Evolutionary conservation across 1,140 invertebrate genomes (phyloP), one percentile per base, ranked within the genome.

Genomic region (Magallana gigas): DNA sequence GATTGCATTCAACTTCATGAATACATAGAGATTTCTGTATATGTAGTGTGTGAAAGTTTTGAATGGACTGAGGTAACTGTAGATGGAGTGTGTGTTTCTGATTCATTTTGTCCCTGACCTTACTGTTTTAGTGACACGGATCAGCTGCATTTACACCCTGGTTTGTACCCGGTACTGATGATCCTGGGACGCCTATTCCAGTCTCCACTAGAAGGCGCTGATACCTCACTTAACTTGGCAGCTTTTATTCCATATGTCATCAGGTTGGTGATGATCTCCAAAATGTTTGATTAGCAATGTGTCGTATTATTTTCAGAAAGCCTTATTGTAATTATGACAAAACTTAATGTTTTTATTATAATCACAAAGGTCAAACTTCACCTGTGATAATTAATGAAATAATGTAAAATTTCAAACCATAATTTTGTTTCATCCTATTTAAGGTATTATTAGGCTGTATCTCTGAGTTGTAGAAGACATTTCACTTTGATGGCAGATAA

Each of bases 131-230:
- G 90, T 18, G 92, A 94, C 88, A 92, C 60, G 80, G 93, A 92
- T 9, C 57, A 84, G 95, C 95, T 96, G 6, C 94, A 92, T 71
- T 88, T 95, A 1, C 93, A 95, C 71, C 94, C 95, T 57, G 93
- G 94, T 57, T 91, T 98, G 85, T 98, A 97, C 95, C 97, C 97
- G 1, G 96, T 98, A 84, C 95, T 99, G 76, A 94, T 98, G 86
- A 94, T 99, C 83, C 94, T 99, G 16, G 96, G 96, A 1, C 95
- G 97, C 81, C 94, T 99, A 1, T 97, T 97, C 94, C 97, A 97
- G 0, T 97, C 96, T 0, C 95, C 96, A 82, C 93, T 96, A 9
- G 97, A 98, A 90, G 96, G 96, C 18, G 95, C 95, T 3, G 96
- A 97, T 91, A 95, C 96, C n/a, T 96, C 96, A 90, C 94, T 96